Evolutionary conservation across 2,797 vertebrate genomes (phyloP).

Genomic region (Columba guinea): DNA sequence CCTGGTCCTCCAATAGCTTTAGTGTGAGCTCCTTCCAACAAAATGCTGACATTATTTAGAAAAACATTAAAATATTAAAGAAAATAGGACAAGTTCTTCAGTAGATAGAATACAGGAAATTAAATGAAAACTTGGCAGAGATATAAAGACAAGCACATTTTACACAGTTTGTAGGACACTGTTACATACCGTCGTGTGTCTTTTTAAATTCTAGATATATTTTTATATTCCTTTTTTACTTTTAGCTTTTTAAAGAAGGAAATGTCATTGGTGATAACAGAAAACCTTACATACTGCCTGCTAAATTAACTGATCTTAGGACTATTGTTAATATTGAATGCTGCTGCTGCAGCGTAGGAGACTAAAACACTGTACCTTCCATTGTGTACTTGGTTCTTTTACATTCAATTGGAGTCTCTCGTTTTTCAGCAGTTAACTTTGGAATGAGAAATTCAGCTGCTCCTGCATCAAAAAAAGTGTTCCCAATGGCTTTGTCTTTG

Average conservation of each 20-base stretch:
- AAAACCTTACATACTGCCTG: background rate
- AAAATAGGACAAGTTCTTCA: background rate
- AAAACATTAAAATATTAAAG: background rate
- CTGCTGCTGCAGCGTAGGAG: background rate
- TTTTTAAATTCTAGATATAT: background rate
- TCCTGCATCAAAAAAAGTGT: constrained; percentile 94
- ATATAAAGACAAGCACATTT: background rate
- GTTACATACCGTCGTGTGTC: background rate
- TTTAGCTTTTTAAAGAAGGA: background rate
- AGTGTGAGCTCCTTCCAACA: fast-evolving
- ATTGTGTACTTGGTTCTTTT: constrained; percentile 89
- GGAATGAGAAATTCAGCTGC: constrained; percentile 94
- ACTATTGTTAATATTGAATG: background rate
- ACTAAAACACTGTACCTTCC: constrained; percentile 62
- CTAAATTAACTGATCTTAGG: background rate
- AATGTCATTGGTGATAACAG: background rate
- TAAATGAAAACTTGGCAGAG: background rate
- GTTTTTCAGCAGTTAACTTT: constrained; percentile 80
- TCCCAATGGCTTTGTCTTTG: constrained; percentile 96
- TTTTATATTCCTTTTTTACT: background rate
- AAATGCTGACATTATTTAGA: background rate
- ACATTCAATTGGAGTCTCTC: constrained; percentile 72
- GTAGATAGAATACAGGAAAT: background rate
- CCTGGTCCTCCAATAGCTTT: background rate
- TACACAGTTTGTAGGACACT: background rate